Percentiles rank a stretch among this genome's conserved stretches.
Conservation (phyloP, 2,888 invertebrate species). For the Baccha elongata region DNA sequence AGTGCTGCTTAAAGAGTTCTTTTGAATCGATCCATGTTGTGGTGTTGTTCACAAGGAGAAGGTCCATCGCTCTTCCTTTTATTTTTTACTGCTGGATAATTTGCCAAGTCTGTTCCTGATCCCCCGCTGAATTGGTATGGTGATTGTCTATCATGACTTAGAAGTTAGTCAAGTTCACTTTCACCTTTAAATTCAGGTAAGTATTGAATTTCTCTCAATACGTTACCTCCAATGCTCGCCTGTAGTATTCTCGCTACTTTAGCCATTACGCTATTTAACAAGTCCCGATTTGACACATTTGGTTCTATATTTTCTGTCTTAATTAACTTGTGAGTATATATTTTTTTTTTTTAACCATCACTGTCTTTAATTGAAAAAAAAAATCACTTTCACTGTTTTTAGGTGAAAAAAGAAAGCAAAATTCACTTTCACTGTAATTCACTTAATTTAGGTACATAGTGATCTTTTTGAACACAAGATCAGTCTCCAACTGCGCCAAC, state of each 20-base stretch:
- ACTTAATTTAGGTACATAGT: too few relatives aligned
- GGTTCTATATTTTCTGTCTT: too few relatives aligned
- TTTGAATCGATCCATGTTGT: slow-evolving; percentile 9
- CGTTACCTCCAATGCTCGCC: slow-evolving; percentile 2
- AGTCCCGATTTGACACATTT: too few relatives aligned
- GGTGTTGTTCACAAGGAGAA: slow-evolving; percentile 17
- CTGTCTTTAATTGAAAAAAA: too few relatives aligned
- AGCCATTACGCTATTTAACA: not conserved
- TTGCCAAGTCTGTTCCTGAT: slow-evolving; percentile 1
- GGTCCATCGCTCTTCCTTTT: slow-evolving; percentile 31
- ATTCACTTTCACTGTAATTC: too few relatives aligned
- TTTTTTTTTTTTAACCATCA: too few relatives aligned
- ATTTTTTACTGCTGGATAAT: slow-evolving; percentile 33
- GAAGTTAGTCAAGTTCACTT: slow-evolving; percentile 6
- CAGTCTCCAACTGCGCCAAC: too few relatives aligned
- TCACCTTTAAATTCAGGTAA: slow-evolving; percentile 25
- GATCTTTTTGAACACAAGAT: too few relatives aligned
- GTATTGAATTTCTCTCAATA: slow-evolving; percentile 17
- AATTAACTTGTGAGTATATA: too few relatives aligned
- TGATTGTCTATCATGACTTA: not conserved
- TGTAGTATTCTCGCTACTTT: slow-evolving; percentile 5
- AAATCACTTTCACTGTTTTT: too few relatives aligned
- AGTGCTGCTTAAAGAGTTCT: not conserved
- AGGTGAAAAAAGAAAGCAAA: too few relatives aligned
- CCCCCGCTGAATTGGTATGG: not conserved